Evolutionary conservation across 2,888 invertebrate species (phyloP), one percentile per base, ranked within the genome.

Genomic region (Drosophila conformis): DNA sequence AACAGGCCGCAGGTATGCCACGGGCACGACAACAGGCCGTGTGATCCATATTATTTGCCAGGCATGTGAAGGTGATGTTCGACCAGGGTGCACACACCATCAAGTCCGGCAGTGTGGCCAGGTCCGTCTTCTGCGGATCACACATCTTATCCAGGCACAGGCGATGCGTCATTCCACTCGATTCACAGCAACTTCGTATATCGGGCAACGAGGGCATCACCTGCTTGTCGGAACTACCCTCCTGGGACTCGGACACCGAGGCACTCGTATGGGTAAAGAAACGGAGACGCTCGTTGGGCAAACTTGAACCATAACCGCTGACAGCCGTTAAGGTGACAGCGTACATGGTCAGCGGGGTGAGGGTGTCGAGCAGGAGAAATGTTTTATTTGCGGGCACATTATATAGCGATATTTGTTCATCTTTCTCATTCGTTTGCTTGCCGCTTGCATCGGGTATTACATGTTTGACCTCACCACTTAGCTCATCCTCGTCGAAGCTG

Each of bases 1-100:
- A 95, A 83, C 97, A 97, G 0, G 95, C 93, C 0, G 95, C 94
- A 0, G 97, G 97, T 36, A 97, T 94, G 0, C 97, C 97, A 59
- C 96, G 93, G 0, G 96, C 94, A 33, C 95, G 94, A 90, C 97
- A 97, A 93, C 97, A 97, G 0, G 96, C 95, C 0, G 96, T 96
- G 92, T 97, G 97, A 93, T 97, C 97, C 89, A 96, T 94, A 1
- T 96, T 96, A 80, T 97, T 96, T 51, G 96, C 95, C 69, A 97
- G 94, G 87, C 97, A 97, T 13, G 95, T 95, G 91, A 97, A 97
- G 1, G 97, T 96, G 35, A 95, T 95, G 5, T 96, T 95, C 0
- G 97, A 96, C 97, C 97, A 97, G 0, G 97, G 97, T 0, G 97
- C 97, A 93, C 97, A 97, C 49, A 97, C 97, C 96, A 97, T 97